Percentiles rank a stretch among this genome's conserved stretches.
phyloP scores from a whole-genome alignment of 2,888 invertebrate genomes.

The Tromatobia lineatoria region DNA sequence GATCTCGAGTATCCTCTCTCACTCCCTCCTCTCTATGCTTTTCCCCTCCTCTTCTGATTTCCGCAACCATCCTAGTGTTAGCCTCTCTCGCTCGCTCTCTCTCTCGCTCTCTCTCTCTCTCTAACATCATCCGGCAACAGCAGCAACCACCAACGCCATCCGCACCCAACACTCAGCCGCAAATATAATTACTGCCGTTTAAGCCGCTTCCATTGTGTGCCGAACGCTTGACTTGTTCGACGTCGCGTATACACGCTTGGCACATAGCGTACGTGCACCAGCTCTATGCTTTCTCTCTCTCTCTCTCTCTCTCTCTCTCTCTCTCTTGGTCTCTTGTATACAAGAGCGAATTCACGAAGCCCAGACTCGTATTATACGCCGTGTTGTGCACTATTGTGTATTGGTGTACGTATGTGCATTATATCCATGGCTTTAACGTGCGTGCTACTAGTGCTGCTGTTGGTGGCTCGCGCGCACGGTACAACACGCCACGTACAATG shows the following conservation, averaged over 20 bases:
- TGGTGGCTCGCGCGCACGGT: slow-evolving; percentile 32
- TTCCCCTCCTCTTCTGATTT: slow-evolving; percentile 18
- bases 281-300: slow-evolving; percentile 24
- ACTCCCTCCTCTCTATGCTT: slow-evolving; percentile 37
- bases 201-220: slow-evolving; percentile 83
- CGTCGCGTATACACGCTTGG: slow-evolving; percentile 65
- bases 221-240: slow-evolving; percentile 84
- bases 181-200: slow-evolving; percentile 85
- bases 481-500: slow-evolving; percentile 55
- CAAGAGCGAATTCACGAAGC: slow-evolving; percentile 35
- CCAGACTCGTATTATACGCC: slow-evolving; percentile 44
- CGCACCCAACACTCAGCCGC: slow-evolving; percentile 79
- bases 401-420: slow-evolving; percentile 18
- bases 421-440: slow-evolving; percentile 21
- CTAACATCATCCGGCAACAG: slow-evolving; percentile 37
- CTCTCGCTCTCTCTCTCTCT: slow-evolving; percentile 31
- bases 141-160: slow-evolving; percentile 65
- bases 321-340: slow-evolving; percentile 25
- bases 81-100: neutral
- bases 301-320: slow-evolving; percentile 31
- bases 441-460: slow-evolving; percentile 32
- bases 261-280: slow-evolving; percentile 48
- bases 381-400: slow-evolving; percentile 27
- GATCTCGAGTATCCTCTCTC: slow-evolving; percentile 59
- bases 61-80: slow-evolving; percentile 23